A percentile compares a stretch with the other conserved stretches of the same genome.
These are phyloP conservation scores for Polyergus mexicanus DNA, from an alignment of 1,140 invertebrate genomes.

Conservation along the genomic window DNA sequence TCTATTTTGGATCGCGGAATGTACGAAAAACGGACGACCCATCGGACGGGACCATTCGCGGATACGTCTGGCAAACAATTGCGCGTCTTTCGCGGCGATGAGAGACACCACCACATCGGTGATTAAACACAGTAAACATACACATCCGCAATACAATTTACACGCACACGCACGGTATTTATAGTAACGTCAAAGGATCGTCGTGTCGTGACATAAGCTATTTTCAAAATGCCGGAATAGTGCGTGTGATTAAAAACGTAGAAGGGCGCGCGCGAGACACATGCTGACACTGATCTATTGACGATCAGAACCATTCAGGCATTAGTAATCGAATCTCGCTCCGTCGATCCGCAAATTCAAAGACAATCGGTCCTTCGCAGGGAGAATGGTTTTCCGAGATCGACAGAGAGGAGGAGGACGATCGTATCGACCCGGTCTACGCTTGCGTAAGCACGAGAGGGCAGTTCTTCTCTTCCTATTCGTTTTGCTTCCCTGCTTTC, in stretches of 20 bases:
- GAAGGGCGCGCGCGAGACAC: background rate
- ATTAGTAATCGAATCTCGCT: conserved; percentile 80
- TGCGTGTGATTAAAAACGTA: conserved; percentile 42
- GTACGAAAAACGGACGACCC: conserved; percentile 51
- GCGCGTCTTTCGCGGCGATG: conserved; percentile 27
- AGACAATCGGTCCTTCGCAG: conserved; percentile 74
- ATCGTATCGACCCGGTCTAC: conserved; percentile 57
- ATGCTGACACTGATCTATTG: conserved; percentile 25
- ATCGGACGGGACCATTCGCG: conserved; percentile 23
- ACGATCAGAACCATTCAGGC: conserved; percentile 73
- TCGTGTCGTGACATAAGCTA: conserved; percentile 52
- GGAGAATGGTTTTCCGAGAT: background rate
- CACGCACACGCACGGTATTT: conserved; percentile 40
- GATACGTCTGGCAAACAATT: conserved; percentile 47
- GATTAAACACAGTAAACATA: background rate
- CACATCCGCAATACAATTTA: conserved; percentile 7
- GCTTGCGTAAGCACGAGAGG: conserved; percentile 55
- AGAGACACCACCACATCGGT: background rate
- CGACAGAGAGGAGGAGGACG: conserved; percentile 5
- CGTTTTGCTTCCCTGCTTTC: conserved; percentile 43
- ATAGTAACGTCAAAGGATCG: conserved; percentile 55
- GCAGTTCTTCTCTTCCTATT: conserved; percentile 56
- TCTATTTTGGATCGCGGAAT: conserved; percentile 71
- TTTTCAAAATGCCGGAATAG: conserved; percentile 59
- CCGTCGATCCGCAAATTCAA: conserved; percentile 84